Evolutionary conservation across 2,797 vertebrate species (phyloP).

Genomic region (Megalops cyprinoides): DNA sequence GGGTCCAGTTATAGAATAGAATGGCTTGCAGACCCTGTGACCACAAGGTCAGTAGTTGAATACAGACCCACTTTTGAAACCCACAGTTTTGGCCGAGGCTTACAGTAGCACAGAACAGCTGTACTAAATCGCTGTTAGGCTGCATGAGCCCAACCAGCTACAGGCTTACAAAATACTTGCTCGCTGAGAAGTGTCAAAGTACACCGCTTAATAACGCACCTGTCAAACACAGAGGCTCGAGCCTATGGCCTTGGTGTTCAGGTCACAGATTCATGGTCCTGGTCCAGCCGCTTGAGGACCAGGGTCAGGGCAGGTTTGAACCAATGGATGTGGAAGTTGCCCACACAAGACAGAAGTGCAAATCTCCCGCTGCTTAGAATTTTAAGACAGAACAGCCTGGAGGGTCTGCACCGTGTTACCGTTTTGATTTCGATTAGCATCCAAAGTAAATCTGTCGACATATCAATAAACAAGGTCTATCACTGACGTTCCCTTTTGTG

Average conservation of each 20-base stretch:
- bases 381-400: background rate
- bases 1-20: background rate
- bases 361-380: background rate
- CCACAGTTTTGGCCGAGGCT: background rate
- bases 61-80: background rate
- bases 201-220: background rate
- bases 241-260: background rate
- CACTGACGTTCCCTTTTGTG: background rate
- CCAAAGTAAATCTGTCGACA: conserved; percentile 42
- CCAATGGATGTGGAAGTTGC: background rate
- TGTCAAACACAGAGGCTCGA: background rate
- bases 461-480: conserved; percentile 43
- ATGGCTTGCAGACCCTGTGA: background rate
- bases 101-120: background rate
- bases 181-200: background rate
- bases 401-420: background rate
- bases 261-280: background rate
- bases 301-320: background rate
- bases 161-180: too few species aligned
- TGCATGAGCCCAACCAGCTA: background rate
- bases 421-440: background rate
- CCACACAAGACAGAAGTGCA: background rate
- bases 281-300: background rate
- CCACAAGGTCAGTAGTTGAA: background rate
- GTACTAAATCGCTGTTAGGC: background rate